Evolutionary conservation across 2,888 invertebrate species (phyloP).

Genomic region (Hypolimnas misippus): DNA sequence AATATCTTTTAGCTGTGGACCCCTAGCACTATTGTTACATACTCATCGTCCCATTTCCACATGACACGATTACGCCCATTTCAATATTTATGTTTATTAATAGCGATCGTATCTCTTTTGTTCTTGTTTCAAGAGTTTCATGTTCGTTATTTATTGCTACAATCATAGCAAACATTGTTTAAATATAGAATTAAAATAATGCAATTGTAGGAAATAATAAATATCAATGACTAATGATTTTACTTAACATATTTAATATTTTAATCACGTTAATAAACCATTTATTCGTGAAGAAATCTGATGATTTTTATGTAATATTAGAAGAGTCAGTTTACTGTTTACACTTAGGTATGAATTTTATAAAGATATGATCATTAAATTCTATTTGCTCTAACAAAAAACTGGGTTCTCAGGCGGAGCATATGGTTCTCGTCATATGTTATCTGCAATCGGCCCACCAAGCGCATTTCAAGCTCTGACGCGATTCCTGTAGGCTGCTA

Average conservation of each 20-base stretch:
- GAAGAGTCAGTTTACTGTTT: neutral
- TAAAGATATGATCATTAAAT: slow-evolving; percentile 1
- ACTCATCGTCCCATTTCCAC: slow-evolving; percentile 62
- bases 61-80: slow-evolving; percentile 67
- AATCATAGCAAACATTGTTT: neutral
- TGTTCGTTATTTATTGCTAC: slow-evolving; percentile 27
- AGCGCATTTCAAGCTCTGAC: slow-evolving; percentile 50
- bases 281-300: neutral
- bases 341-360: neutral
- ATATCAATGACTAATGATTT: neutral
- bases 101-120: slow-evolving; percentile 49
- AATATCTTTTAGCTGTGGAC: neutral
- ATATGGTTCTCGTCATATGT: slow-evolving; percentile 49
- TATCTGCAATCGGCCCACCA: slow-evolving; percentile 38
- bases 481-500: slow-evolving; percentile 40
- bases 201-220: neutral
- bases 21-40: slow-evolving; percentile 51
- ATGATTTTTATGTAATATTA: neutral
- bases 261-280: neutral
- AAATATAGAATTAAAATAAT: neutral
- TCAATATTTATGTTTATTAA: slow-evolving; percentile 74
- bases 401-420: slow-evolving; percentile 31
- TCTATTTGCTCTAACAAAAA: slow-evolving; percentile 20
- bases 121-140: slow-evolving; percentile 12
- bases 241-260: neutral